Evolutionary conservation across 2,888 invertebrate genomes (phyloP).

Genomic region (Nemapogon koenigi): DNA sequence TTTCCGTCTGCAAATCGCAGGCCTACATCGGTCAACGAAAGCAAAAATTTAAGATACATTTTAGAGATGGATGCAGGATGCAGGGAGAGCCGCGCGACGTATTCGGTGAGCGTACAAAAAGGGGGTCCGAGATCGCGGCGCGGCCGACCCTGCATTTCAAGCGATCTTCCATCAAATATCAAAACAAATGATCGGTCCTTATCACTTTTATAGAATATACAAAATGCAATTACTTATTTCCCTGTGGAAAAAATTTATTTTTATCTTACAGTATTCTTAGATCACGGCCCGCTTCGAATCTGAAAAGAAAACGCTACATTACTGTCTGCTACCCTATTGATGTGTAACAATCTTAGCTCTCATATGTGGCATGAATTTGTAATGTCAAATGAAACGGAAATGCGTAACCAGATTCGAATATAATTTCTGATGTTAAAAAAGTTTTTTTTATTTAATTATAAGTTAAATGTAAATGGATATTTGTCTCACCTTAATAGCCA

Average conservation of each 20-base stretch:
- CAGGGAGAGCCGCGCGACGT: conserved; percentile 49
- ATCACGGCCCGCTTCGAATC: conserved; percentile 64
- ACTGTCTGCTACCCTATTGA: too few species aligned
- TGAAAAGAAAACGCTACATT: conserved; percentile 48
- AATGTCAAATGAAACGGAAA: too few species aligned
- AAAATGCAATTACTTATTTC: conserved; percentile 68
- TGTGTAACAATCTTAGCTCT: too few species aligned
- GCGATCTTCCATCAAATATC: conserved; percentile 61
- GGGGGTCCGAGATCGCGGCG: conserved; percentile 55
- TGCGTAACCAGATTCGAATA: too few species aligned
- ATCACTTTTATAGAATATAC: conserved; percentile 66
- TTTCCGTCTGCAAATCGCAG: conserved; percentile 47
- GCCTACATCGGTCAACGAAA: conserved; percentile 49
- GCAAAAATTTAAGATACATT: conserved; percentile 51
- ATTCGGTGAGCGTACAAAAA: conserved; percentile 63
- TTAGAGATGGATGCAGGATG: conserved; percentile 34
- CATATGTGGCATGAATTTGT: too few species aligned
- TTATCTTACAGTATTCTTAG: conserved; percentile 66
- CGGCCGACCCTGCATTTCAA: conserved; percentile 53
- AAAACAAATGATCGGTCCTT: conserved; percentile 64
- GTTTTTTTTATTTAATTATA: too few species aligned
- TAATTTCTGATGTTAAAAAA: not conserved
- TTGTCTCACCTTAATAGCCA: conserved; percentile 83
- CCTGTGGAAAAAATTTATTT: conserved; percentile 67
- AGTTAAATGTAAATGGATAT: conserved; percentile 7